Evolutionary conservation across 2,113 vertebrate genomes (phyloP), one percentile per base, ranked within the genome.

Genomic region (Phasianus colchicus): DNA sequence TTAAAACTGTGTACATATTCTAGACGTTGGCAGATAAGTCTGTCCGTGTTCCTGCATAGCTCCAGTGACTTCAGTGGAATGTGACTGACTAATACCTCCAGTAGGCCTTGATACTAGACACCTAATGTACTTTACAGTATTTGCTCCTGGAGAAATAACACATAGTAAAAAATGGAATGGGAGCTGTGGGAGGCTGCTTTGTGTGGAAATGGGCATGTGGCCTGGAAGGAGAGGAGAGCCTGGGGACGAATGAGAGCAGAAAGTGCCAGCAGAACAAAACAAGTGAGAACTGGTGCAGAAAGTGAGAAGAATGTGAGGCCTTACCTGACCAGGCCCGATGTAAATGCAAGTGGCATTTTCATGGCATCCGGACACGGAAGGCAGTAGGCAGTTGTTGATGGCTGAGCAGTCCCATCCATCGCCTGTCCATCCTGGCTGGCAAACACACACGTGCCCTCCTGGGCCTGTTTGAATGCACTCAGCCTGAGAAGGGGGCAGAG

Each of bases 261-360:
- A 54, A 83, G 43, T 24, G 21, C 9, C 4, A 21, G 50, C n/a
- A 77, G 55, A 83, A 8, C 5, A 77, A 34, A 89, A 30, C 21
- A 40, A 10, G 1, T 21, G 21, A 76, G 45, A 14, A 38, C 6
- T 21, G 16, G 9, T 20, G 9, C 16, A 2, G 2, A 30, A 69
- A 13, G 21, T 25, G 32, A 29, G 66, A 1, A 17, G 22, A n/a
- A 42, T 20, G 24, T 0, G 2, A 65, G 15, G 7, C 79, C 91
- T 61, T 95, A 99, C 99, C 98, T 99, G 99, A 38, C 98, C 99
- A 0, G 99, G 99, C 19, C 99, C 99, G 0, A 99, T 2, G 0
- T 99, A 98, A 72, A 99, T 89, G 79, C 99, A 99, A 93, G 98
- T 98, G 47, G 98, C 99, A 5, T 99, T 98, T 72, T 78, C 1